Evolutionary conservation across 1,140 invertebrate species (phyloP), one percentile per base, ranked within the genome.

Genomic region (Eumaeus atala): DNA sequence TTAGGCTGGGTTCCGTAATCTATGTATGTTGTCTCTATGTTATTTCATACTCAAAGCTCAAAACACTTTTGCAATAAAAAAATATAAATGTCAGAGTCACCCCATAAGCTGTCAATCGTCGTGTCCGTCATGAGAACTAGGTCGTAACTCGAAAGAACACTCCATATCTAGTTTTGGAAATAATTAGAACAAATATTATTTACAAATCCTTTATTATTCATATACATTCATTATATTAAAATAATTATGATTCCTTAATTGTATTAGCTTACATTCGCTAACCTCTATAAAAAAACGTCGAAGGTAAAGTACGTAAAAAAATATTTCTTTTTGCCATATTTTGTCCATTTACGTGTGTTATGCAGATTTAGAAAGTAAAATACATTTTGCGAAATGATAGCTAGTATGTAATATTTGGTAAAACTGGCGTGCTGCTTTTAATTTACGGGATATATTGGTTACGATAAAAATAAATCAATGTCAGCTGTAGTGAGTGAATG

Each of bases 251-350:
- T 34, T 16, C n/a, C 42, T 14, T n/a, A 48, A 37, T 17, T 55
- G 38, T 21, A 48, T 12, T 56, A 52, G 36, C 55, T 59, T 47
- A 33, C 51, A 58, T 62, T 57, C 59, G 67, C 70, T 70, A 68
- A 64, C 67, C 74, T 69, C 59, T 65, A 48, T 65, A 65, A 60
- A 28, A 28, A 28, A 66, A 55, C 53, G 57, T 73, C 66, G 61
- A 72, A 78, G 71, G 75, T 81, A 80, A 42, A 67, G 66, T 67
- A 72, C 42, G 47, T 42, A 70, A 53, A 70, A 67, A 67, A 70
- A 72, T 72, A 55, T 59, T 56, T 56, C 55, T 58, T 62, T 78
- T 80, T 83, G 77, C 79, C 82, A 85, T 85, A 85, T 85, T 85
- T 85, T 76, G 64, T 67, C 61, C 61, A 67, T 76, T 81, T 78